phyloP scores from a whole-genome alignment of 2,888 invertebrate species.

The Spisula solida region DNA sequence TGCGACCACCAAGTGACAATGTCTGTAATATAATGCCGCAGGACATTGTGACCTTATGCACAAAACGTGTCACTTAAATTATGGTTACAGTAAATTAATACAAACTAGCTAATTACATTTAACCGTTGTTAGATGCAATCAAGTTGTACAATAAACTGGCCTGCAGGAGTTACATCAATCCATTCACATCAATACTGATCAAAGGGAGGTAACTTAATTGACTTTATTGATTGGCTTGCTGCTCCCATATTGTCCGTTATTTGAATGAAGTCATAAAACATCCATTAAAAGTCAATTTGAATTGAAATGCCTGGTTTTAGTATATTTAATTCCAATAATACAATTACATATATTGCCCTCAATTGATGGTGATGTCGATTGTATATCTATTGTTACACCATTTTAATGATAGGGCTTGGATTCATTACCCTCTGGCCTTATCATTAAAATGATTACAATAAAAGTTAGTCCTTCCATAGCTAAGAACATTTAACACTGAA shows the following conservation, averaged over 20 bases:
- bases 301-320: neutral
- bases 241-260: neutral
- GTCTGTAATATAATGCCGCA: too few relatives aligned
- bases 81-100: too few relatives aligned
- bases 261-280: neutral
- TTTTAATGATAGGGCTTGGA: neutral
- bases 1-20: too few relatives aligned
- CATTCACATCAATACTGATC: neutral
- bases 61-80: too few relatives aligned
- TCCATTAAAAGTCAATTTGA: constrained; percentile 9
- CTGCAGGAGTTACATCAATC: neutral
- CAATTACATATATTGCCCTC: constrained; percentile 9
- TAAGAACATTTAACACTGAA: too few relatives aligned
- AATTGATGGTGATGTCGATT: neutral
- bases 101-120: neutral
- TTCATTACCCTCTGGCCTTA: neutral
- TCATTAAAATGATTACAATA: neutral
- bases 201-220: constrained; percentile 9
- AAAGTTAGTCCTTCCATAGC: neutral
- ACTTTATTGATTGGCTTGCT: neutral
- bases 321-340: neutral
- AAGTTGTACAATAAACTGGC: neutral
- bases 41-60: too few relatives aligned
- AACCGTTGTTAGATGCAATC: neutral
- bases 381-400: neutral